phyloP scores from a whole-genome alignment of 2,888 invertebrate genomes.

The Phengaris arion region DNA sequence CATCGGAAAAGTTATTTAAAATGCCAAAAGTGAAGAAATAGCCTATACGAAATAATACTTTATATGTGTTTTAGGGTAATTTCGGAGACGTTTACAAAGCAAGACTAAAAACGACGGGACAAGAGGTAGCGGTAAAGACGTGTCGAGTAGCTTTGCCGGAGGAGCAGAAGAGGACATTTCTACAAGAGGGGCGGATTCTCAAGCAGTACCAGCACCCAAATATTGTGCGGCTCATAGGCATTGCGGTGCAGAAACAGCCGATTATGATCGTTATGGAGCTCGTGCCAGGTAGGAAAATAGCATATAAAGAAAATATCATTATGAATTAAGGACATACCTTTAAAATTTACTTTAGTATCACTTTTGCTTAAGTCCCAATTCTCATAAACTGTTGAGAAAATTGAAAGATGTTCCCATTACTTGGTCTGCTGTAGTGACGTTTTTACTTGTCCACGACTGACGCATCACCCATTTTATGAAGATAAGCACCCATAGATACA shows the following conservation, averaged over 20 bases:
- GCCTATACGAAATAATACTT: constrained; percentile 10
- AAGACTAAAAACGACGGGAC: constrained; percentile 87
- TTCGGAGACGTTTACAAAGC: constrained; percentile 98
- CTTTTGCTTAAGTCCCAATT: too few species aligned
- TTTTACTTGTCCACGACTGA: too few species aligned
- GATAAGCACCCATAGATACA: too few species aligned
- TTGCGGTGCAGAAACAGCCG: constrained; percentile 98
- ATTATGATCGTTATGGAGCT: constrained; percentile 99
- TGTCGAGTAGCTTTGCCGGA: constrained; percentile 96
- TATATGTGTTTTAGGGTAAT: constrained; percentile 85
- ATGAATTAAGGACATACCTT: too few species aligned
- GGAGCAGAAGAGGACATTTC: constrained; percentile 94
- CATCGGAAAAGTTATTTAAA: too few species aligned
- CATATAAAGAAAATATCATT: too few species aligned
- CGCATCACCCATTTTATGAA: too few species aligned
- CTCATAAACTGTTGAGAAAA: too few species aligned
- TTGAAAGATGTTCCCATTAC: too few species aligned
- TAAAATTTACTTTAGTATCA: neutral
- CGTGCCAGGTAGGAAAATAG: constrained; percentile 83
- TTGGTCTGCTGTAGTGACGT: too few species aligned
- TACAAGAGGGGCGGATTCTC: constrained; percentile 96
- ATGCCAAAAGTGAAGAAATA: neutral
- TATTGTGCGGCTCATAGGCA: constrained; percentile 96
- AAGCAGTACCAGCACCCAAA: constrained; percentile 98
- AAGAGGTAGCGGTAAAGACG: constrained; percentile 97